Evolutionary conservation across 2,888 invertebrate species (phyloP).

Genomic region (Drosophila algonquin): DNA sequence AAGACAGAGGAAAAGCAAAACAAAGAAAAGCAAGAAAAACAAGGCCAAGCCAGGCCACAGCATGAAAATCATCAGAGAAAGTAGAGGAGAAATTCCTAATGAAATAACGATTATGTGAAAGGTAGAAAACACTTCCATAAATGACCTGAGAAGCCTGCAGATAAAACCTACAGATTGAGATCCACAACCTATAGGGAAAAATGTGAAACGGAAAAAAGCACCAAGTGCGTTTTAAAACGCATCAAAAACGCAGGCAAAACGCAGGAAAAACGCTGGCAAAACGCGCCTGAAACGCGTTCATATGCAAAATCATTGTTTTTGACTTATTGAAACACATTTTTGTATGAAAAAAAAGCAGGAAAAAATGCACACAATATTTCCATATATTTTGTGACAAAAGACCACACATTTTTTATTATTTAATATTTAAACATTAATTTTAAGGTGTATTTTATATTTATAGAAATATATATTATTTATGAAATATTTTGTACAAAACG

Average conservation of each 20-base stretch:
- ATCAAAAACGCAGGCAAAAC: too few relatives aligned
- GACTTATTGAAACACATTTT: too few relatives aligned
- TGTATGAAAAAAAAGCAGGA: too few relatives aligned
- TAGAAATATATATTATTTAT: neutral
- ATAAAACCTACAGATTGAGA: too few relatives aligned
- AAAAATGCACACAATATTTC: neutral
- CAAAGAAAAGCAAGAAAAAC: neutral
- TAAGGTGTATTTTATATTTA: neutral
- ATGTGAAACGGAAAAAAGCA: too few relatives aligned
- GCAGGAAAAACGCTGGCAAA: too few relatives aligned
- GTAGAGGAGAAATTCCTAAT: neutral
- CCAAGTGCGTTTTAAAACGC: slow-evolving; percentile 47
- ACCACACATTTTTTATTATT: too few relatives aligned
- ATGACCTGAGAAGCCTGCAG: neutral
- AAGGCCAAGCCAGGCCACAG: neutral
- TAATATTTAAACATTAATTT: neutral
- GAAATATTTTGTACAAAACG: neutral
- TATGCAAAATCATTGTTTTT: neutral
- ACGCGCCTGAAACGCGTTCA: too few relatives aligned
- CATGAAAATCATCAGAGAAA: neutral
- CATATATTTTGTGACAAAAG: neutral
- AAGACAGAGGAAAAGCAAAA: neutral
- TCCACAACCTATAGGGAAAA: too few relatives aligned
- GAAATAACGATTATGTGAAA: neutral
- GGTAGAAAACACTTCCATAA: neutral